These are phyloP conservation scores for Agonum fuliginosum DNA, from an alignment of 2,888 invertebrate species.

Conservation along the genomic window DNA sequence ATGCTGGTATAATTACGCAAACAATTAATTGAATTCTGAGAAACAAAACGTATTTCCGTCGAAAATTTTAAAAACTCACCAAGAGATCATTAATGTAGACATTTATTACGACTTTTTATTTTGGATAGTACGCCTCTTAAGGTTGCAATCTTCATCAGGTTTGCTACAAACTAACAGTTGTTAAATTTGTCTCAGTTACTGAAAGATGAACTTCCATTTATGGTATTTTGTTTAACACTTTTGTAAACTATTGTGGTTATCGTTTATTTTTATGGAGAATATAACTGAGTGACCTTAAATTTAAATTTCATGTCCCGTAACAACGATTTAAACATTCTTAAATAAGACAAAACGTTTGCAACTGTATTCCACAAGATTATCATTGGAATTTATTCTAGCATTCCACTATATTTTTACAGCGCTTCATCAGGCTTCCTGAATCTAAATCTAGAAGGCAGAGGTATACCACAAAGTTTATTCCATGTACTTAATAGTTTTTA, in stretches of 20 bases:
- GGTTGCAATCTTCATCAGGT: conserved; percentile 5
- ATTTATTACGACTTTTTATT: background rate
- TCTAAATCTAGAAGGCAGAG: conserved; percentile 3
- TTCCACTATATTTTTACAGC: conserved; percentile 16
- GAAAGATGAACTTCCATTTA: conserved; percentile 15
- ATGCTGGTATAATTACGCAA: conserved; percentile 25
- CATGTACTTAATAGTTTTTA: background rate
- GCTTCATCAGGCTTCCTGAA: conserved; percentile 23
- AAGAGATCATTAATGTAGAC: background rate
- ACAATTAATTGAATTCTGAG: background rate
- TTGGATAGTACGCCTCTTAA: background rate
- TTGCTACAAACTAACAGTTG: conserved; percentile 20
- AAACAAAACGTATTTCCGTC: conserved; percentile 8
- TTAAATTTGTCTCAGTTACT: conserved; percentile 34
- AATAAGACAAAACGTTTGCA: conserved; percentile 26
- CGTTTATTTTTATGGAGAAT: conserved; percentile 27
- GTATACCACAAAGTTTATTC: background rate
- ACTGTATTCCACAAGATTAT: conserved; percentile 15
- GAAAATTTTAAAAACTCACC: background rate
- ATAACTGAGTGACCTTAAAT: conserved; percentile 15
- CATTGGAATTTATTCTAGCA: conserved; percentile 40
- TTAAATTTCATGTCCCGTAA: conserved; percentile 25
- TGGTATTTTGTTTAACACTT: conserved; percentile 32
- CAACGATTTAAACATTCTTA: conserved; percentile 23
- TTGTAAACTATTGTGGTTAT: background rate